A percentile compares a stretch with the other conserved stretches of the same genome.
Evolutionary conservation across 2,113 vertebrate species (phyloP).

Genomic region (Platysteira castanea): DNA sequence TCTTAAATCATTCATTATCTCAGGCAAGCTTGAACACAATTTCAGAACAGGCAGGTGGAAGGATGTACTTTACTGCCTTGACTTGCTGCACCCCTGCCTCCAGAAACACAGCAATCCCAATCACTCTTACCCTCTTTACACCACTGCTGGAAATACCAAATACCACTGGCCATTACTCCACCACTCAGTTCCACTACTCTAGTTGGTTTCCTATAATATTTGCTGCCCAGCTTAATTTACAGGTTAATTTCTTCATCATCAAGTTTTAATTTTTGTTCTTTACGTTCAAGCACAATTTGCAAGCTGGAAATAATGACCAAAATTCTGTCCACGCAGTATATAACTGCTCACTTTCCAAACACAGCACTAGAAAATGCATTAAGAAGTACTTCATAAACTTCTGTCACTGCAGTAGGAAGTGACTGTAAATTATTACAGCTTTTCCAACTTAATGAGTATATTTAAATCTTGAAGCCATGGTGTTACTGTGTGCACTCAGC

Average conservation of each 20-base stretch:
- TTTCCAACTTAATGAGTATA: conserved; percentile 53
- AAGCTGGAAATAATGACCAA: not conserved
- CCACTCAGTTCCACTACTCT: not conserved
- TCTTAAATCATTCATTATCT: not conserved
- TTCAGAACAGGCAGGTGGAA: not conserved
- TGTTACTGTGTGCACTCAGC: not conserved
- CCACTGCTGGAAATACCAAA: not conserved
- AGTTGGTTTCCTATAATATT: not conserved
- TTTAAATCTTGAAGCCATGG: conserved; percentile 34
- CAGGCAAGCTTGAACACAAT: not conserved
- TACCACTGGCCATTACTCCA: not conserved
- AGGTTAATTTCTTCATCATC: not conserved
- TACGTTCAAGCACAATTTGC: not conserved
- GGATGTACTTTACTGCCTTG: not conserved
- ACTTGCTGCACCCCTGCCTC: not conserved
- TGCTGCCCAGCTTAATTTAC: not conserved
- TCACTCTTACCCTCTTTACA: not conserved
- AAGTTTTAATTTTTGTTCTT: not conserved
- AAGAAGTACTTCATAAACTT: conserved; percentile 46
- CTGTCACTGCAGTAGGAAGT: conserved; percentile 48
- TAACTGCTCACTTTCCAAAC: conserved; percentile 19
- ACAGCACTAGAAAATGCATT: conserved; percentile 13
- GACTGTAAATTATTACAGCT: conserved; percentile 65
- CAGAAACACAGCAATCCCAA: not conserved
- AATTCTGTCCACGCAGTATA: not conserved